These are phyloP conservation scores for Myiothlypis coronata DNA, from an alignment of 2,797 vertebrate genomes.

Conservation along the genomic window DNA sequence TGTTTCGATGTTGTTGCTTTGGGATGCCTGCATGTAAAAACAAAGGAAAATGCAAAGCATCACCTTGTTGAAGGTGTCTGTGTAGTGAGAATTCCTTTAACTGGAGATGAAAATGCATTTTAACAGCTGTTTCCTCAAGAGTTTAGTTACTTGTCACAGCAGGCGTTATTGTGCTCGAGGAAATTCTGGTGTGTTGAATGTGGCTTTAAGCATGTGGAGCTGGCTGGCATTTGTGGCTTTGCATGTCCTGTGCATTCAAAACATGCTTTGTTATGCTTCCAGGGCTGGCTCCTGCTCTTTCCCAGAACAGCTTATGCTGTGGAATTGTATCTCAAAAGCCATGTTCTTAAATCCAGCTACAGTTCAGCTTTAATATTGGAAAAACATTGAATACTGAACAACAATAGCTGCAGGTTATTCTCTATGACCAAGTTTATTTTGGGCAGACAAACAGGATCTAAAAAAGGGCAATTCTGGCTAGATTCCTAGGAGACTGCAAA, in stretches of 20 bases:
- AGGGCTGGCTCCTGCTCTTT: neutral
- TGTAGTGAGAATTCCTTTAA: neutral
- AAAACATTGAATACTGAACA: neutral
- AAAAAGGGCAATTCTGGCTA: neutral
- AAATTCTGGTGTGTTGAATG: neutral
- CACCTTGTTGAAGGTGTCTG: neutral
- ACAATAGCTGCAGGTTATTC: neutral
- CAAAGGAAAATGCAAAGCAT: neutral
- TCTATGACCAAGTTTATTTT: neutral
- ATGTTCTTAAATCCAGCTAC: neutral
- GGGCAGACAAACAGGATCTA: neutral
- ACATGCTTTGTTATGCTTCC: neutral
- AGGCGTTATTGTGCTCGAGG: neutral
- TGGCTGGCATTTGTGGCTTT: conserved; percentile 4
- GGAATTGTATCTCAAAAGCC: neutral
- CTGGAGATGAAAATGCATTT: neutral
- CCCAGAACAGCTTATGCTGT: neutral
- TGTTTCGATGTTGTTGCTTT: neutral
- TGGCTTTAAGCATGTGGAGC: neutral
- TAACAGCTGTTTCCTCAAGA: neutral
- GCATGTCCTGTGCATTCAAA: conserved; percentile 10
- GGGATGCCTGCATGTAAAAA: neutral
- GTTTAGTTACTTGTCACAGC: neutral
- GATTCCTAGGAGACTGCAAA: neutral
- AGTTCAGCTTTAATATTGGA: neutral